Conservation (phyloP, 2,888 invertebrate genomes). For the Tridacna crocea region DNA sequence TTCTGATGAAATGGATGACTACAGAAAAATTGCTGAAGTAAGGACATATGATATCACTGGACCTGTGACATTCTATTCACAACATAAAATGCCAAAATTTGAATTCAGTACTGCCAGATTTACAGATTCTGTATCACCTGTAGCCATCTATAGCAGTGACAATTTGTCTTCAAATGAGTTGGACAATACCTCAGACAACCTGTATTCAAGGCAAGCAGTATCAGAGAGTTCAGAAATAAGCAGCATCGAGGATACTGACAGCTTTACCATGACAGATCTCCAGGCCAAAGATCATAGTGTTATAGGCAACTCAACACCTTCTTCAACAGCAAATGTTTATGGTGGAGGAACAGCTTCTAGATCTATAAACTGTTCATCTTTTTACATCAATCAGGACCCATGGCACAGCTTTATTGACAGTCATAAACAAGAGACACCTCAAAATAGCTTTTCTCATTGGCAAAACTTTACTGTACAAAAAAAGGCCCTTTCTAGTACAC, state of each 20-base stretch:
- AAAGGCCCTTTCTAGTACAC: neutral
- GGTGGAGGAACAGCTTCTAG: neutral
- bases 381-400: neutral
- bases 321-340: neutral
- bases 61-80: neutral
- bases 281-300: neutral
- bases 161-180: neutral
- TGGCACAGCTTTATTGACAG: neutral
- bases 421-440: neutral
- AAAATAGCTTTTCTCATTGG: neutral
- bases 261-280: neutral
- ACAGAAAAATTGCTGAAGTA: neutral
- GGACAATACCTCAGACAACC: neutral
- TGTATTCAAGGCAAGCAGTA: neutral
- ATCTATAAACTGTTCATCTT: neutral
- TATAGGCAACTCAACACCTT: too few species aligned
- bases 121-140: neutral
- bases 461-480: neutral
- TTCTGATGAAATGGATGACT: neutral
- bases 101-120: neutral
- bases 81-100: constrained; percentile 8
- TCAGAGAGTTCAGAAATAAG: neutral
- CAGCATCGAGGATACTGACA: neutral
- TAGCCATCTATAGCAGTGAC: neutral
- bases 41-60: neutral